These are phyloP conservation scores for Coregonus suidteri DNA, from an alignment of 2,797 vertebrate species.

Conservation along the genomic window DNA sequence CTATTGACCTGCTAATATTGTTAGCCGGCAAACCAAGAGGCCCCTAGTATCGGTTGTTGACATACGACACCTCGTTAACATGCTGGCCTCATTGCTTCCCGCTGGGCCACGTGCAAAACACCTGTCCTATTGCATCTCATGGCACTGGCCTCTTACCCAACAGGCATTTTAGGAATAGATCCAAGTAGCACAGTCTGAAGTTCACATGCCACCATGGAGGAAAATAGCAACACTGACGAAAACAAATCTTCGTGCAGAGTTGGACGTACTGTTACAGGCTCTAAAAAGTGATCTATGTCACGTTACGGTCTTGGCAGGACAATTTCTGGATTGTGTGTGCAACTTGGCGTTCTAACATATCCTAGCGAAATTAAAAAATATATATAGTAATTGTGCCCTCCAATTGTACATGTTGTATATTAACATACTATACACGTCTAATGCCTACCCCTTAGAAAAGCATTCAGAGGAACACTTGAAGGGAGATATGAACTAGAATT, in stretches of 20 bases:
- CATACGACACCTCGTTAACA: background rate
- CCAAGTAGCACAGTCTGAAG: slow-evolving; percentile 5
- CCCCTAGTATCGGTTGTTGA: background rate
- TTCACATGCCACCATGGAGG: background rate
- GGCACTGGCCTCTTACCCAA: background rate
- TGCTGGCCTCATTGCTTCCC: background rate
- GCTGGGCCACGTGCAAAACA: background rate
- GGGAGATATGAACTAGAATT: background rate
- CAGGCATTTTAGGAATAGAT: background rate
- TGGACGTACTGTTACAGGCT: background rate
- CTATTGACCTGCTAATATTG: background rate
- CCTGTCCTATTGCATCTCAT: background rate
- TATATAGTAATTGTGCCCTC: too few species aligned
- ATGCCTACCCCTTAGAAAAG: background rate
- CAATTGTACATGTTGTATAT: background rate
- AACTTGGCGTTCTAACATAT: background rate
- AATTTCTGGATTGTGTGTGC: background rate
- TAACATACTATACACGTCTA: background rate
- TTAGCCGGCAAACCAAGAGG: background rate
- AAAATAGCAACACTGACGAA: background rate
- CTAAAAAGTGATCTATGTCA: background rate
- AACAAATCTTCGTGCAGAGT: background rate
- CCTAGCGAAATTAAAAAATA: background rate
- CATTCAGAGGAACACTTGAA: background rate
- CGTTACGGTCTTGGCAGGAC: background rate